phyloP scores from a whole-genome alignment of 2,113 vertebrate species.

The Zosterops hypoxanthus region DNA sequence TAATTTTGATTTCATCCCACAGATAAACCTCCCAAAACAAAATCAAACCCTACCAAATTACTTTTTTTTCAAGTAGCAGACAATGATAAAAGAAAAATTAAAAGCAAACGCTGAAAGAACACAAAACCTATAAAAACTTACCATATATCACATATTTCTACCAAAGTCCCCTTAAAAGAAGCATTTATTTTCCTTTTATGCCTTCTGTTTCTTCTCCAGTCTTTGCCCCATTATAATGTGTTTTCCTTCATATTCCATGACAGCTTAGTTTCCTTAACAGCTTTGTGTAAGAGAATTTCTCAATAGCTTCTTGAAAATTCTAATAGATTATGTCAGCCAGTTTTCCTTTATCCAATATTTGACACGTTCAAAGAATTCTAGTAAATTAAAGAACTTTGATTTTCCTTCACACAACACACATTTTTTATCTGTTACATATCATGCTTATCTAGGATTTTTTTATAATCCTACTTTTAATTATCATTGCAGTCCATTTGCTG shows the following conservation, averaged over 20 bases:
- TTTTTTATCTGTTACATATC: not conserved
- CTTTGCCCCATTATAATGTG: not conserved
- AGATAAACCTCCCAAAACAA: no score
- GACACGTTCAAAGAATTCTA: conserved; percentile 25
- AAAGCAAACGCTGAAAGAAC: not conserved
- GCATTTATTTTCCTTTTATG: not conserved
- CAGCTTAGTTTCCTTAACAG: not conserved
- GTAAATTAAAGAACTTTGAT: conserved; percentile 44
- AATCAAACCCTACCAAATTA: not conserved
- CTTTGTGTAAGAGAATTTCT: conserved; percentile 34
- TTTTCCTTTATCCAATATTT: conserved; percentile 38
- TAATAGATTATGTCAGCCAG: conserved; percentile 30
- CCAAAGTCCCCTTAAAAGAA: not conserved
- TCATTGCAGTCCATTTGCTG: conserved; percentile 33
- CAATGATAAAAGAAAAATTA: no score
- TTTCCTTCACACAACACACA: not conserved
- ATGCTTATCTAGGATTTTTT: conserved; percentile 9
- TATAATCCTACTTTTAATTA: conserved; percentile 39
- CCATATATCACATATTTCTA: not conserved
- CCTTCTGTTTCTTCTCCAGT: not conserved
- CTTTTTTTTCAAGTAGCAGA: not conserved
- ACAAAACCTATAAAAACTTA: not conserved
- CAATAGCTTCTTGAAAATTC: conserved; percentile 48
- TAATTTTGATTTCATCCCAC: not conserved
- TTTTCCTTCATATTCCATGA: not conserved